A percentile compares a stretch with the other conserved stretches of the same genome.
Evolutionary conservation across 2,113 vertebrate genomes (phyloP).

Genomic region (Passer domesticus): DNA sequence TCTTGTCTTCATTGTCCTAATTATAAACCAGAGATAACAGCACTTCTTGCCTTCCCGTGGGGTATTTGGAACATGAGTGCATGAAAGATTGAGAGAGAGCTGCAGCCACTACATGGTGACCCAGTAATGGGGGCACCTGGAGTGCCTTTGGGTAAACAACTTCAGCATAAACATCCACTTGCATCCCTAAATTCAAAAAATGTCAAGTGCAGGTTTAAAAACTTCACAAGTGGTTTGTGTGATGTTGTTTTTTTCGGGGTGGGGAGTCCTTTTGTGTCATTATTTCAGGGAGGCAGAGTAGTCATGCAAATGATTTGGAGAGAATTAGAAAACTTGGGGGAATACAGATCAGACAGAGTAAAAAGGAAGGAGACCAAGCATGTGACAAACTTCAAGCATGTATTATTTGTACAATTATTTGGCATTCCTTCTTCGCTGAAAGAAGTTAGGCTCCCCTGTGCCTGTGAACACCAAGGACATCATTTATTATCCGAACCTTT

Average conservation of each 20-base stretch:
- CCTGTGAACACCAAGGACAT: not conserved
- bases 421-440: slow-evolving; percentile 20
- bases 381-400: not conserved
- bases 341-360: not conserved
- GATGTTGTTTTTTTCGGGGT: accelerated
- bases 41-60: not conserved
- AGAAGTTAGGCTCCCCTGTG: not conserved
- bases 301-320: not conserved
- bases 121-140: not conserved
- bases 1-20: not conserved
- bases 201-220: not conserved
- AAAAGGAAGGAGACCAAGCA: slow-evolving; percentile 11
- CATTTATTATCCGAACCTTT: not conserved
- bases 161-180: not conserved
- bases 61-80: not conserved
- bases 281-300: not conserved
- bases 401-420: slow-evolving; percentile 30
- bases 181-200: not conserved
- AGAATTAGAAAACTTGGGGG: slow-evolving; percentile 4
- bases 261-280: not conserved
- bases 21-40: not conserved
- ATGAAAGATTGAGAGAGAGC: not conserved
- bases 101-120: not conserved
- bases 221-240: not conserved
- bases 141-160: not conserved